Evolutionary conservation across 37 sponge, comb jelly and placozoan species (phyloP).

Genomic region (Haliclona indistincta): DNA sequence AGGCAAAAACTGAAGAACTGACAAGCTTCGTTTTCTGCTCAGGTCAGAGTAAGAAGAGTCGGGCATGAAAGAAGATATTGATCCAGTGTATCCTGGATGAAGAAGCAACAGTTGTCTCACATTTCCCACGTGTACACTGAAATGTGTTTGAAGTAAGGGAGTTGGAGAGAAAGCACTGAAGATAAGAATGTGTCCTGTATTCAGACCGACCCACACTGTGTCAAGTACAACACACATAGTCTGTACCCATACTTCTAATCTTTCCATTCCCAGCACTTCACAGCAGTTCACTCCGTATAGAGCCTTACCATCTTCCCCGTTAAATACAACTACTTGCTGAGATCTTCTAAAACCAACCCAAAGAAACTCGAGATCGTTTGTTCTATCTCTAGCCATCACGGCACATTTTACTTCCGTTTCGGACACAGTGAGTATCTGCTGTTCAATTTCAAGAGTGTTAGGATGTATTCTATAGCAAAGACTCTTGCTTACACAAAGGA

Average conservation of each 20-base stretch:
- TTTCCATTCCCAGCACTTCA: conserved; percentile 1
- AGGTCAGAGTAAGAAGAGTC: neutral
- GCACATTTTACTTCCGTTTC: conserved; percentile 26
- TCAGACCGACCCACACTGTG: conserved; percentile 64
- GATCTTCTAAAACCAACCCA: conserved; percentile 54
- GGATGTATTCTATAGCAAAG: conserved; percentile 37
- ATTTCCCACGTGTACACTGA: conserved; percentile 39
- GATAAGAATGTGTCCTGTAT: conserved; percentile 55
- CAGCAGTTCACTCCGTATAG: conserved; percentile 38
- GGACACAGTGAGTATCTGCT: conserved; percentile 11
- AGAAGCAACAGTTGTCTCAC: conserved; percentile 50
- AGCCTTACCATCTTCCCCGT: conserved; percentile 16
- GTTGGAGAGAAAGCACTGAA: conserved; percentile 22
- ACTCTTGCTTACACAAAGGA: conserved; percentile 47
- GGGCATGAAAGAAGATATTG: neutral
- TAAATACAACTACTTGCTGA: conserved; percentile 25
- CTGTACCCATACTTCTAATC: conserved; percentile 33
- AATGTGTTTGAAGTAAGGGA: conserved; percentile 38
- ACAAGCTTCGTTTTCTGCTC: neutral
- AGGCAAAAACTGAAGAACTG: too few species aligned
- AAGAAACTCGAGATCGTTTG: conserved; percentile 14
- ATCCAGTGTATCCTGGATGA: conserved; percentile 32
- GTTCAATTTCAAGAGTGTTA: conserved; percentile 22
- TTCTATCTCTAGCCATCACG: conserved; percentile 13
- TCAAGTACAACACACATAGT: conserved; percentile 42